A percentile compares a stretch with the other conserved stretches of the same genome.
These are phyloP conservation scores for Andrena flavipes DNA, from an alignment of 2,888 invertebrate species.

Conservation along the genomic window DNA sequence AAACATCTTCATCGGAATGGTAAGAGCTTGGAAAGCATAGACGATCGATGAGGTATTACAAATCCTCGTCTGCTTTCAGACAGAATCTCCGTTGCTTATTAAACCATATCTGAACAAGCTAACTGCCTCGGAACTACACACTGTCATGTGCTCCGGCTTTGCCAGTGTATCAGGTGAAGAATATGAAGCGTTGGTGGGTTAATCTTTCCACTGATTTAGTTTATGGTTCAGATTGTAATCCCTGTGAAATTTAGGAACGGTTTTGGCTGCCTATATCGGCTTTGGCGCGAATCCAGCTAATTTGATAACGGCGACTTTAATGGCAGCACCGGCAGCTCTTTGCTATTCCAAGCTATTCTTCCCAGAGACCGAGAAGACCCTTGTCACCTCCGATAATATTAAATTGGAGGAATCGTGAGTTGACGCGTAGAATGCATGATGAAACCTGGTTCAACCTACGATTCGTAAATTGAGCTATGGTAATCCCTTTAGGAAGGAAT, in stretches of 20 bases:
- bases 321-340: slow-evolving; percentile 98
- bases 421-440: too few species aligned
- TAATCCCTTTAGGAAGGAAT: slow-evolving; percentile 88
- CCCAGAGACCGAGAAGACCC: slow-evolving; percentile 94
- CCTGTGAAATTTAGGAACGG: slow-evolving; percentile 88
- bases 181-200: neutral
- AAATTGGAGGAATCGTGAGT: slow-evolving; percentile 89
- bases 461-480: neutral
- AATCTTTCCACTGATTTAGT: too few species aligned
- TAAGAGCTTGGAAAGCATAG: slow-evolving; percentile 77
- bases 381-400: slow-evolving; percentile 92
- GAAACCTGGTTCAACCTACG: neutral
- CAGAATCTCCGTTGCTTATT: slow-evolving; percentile 95
- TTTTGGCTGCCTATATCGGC: slow-evolving; percentile 95
- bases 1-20: slow-evolving; percentile 97
- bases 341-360: slow-evolving; percentile 95
- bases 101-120: slow-evolving; percentile 94
- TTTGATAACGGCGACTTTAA: slow-evolving; percentile 96
- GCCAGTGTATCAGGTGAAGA: slow-evolving; percentile 94
- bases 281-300: slow-evolving; percentile 96
- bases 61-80: slow-evolving; percentile 86
- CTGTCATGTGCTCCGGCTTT: slow-evolving; percentile 97
- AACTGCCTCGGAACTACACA: slow-evolving; percentile 96
- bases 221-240: slow-evolving; percentile 62
- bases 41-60: neutral